Percentiles rank a stretch among this genome's conserved stretches.
Evolutionary conservation across 2,113 vertebrate species (phyloP).

Genomic region (Colinus virginianus): DNA sequence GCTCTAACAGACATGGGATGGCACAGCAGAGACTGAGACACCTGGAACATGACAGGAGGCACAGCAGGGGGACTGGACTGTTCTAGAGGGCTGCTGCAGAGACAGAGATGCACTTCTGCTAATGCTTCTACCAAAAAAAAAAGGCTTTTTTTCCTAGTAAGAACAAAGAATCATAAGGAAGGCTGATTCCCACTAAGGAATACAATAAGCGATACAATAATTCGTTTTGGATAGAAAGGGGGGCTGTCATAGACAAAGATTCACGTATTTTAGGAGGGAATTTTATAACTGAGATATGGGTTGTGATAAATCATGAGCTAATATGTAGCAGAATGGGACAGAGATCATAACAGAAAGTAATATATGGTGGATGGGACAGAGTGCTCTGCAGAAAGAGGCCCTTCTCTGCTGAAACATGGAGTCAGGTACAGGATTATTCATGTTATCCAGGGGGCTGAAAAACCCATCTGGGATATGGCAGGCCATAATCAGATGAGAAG

Average conservation of each 20-base stretch:
- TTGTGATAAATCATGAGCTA: neutral
- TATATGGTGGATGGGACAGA: neutral
- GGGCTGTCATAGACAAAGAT: neutral
- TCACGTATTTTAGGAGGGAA: slow-evolving; percentile 4
- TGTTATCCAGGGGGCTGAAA: neutral
- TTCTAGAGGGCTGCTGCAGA: neutral
- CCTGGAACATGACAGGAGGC: neutral
- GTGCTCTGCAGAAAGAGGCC: neutral
- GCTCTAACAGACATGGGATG: neutral
- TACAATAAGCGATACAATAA: neutral
- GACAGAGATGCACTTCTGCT: neutral
- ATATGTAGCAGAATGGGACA: neutral
- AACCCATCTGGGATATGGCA: neutral
- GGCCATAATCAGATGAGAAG: neutral
- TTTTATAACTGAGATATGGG: neutral
- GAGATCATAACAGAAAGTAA: neutral
- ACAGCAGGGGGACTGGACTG: neutral
- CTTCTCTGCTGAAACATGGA: neutral
- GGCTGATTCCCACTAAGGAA: neutral
- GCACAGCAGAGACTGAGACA: neutral
- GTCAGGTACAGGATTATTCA: neutral
- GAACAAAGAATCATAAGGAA: neutral
- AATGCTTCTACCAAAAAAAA: neutral
- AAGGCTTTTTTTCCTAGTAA: neutral
- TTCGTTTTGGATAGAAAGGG: neutral